phyloP scores from a whole-genome alignment of 2,113 vertebrate genomes.

The Cephalopterus ornatus region DNA sequence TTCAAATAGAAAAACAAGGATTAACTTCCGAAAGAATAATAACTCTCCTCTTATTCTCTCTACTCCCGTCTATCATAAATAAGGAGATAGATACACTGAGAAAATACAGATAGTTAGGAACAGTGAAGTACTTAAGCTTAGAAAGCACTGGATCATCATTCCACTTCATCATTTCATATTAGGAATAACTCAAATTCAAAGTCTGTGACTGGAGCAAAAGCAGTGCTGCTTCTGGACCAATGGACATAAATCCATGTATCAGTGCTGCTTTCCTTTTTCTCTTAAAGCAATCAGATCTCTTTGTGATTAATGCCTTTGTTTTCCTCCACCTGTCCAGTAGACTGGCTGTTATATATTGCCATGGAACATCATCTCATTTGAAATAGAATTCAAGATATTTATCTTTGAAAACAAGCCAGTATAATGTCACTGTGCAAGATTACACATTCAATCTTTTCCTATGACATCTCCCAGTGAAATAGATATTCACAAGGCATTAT shows the following conservation, averaged over 20 bases:
- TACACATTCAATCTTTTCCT: neutral
- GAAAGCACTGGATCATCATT: neutral
- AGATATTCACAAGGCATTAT: neutral
- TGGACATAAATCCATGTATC: neutral
- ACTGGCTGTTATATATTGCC: neutral
- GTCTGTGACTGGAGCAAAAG: neutral
- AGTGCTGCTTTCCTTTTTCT: neutral
- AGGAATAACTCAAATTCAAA: neutral
- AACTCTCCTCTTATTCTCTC: neutral
- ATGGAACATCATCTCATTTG: neutral
- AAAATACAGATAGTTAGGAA: neutral
- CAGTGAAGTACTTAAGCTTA: neutral
- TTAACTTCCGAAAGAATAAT: neutral
- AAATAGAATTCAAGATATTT: slow-evolving; percentile 1
- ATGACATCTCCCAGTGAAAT: neutral
- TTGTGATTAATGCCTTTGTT: slow-evolving; percentile 49
- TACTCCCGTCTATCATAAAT: neutral
- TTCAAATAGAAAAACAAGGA: neutral
- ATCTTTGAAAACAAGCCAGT: slow-evolving; percentile 17
- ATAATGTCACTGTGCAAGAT: neutral
- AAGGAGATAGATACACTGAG: neutral
- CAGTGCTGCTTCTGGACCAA: neutral
- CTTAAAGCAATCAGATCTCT: neutral
- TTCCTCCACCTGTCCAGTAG: slow-evolving; percentile 15
- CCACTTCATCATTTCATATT: neutral